Percentiles rank a stretch among this genome's conserved stretches.
Evolutionary conservation across 2,113 vertebrate genomes (phyloP).

Genomic region (Callipepla squamata): DNA sequence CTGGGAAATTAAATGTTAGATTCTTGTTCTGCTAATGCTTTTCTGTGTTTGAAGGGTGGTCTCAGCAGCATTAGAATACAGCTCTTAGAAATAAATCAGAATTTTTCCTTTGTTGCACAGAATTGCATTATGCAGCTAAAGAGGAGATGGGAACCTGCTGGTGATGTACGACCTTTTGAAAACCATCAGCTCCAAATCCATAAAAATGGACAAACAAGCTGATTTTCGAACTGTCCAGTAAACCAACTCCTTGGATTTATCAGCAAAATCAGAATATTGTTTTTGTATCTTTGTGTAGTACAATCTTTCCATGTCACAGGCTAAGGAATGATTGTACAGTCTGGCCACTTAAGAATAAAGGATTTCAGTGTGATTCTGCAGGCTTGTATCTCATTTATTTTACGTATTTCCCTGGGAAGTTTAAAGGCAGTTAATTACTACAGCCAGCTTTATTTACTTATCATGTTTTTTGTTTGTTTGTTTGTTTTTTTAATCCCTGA

Average conservation of each 20-base stretch:
- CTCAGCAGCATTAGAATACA: not conserved
- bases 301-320: not conserved
- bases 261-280: not conserved
- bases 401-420: not conserved
- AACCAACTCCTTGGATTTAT: not conserved
- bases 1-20: not conserved
- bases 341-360: not conserved
- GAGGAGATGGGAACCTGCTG: not conserved
- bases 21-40: not conserved
- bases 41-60: not conserved
- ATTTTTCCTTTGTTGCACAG: rapidly evolving
- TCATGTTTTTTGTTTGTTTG: constrained; percentile 41
- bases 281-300: not conserved
- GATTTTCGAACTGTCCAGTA: not conserved
- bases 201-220: not conserved
- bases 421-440: constrained; percentile 5
- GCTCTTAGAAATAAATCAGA: not conserved
- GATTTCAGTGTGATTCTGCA: not conserved
- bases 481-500: constrained; percentile 39
- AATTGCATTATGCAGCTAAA: not conserved
- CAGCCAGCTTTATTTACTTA: constrained; percentile 16
- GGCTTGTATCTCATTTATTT: not conserved
- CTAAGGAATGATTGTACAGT: not conserved
- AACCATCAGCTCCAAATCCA: not conserved
- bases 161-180: not conserved